A percentile compares a stretch with the other conserved stretches of the same genome.
Conservation (phyloP, 23 tunicate species). For the Halocynthia roretzi region DNA sequence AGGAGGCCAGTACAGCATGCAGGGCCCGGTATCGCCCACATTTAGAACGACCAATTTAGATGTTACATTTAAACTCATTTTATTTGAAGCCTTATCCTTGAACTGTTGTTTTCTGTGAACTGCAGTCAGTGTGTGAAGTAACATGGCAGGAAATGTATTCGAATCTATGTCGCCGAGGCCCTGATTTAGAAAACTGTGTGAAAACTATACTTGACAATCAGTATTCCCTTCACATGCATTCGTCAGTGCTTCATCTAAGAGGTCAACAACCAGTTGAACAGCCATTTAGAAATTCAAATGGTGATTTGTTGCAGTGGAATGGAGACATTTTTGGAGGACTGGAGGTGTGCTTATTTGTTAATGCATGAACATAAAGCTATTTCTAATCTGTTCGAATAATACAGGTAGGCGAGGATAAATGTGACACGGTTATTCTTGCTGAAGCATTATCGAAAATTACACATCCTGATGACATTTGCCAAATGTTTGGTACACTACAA, state of each 20-base stretch:
- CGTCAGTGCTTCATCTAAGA: conserved; percentile 62
- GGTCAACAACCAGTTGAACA: conserved; percentile 42
- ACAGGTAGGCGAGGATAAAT: conserved; percentile 29
- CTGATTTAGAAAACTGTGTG: not conserved
- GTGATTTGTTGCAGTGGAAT: conserved; percentile 67
- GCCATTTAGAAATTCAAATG: conserved; percentile 32
- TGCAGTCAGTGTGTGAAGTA: too few relatives aligned
- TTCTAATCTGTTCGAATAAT: not conserved
- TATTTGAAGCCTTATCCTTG: too few relatives aligned
- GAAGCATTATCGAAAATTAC: conserved; percentile 5
- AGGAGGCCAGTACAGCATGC: too few relatives aligned
- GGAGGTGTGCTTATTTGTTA: conserved; percentile 20
- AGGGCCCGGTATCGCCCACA: too few relatives aligned
- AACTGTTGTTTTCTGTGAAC: too few relatives aligned
- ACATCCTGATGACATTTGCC: conserved; percentile 8
- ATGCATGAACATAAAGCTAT: not conserved
- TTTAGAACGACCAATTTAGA: too few relatives aligned
- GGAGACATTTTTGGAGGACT: conserved; percentile 89
- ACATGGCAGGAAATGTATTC: too few relatives aligned
- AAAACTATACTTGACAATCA: not conserved
- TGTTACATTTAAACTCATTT: too few relatives aligned
- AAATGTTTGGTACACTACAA: conserved; percentile 26
- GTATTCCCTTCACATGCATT: conserved; percentile 8
- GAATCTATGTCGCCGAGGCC: conserved; percentile 1
- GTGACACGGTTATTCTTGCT: conserved; percentile 53